Percentiles rank a stretch among this genome's conserved stretches.
phyloP scores from a whole-genome alignment of 2,113 vertebrate species.

The human region GRCh38 chr14:26755001-26755500 shows the following conservation, averaged over 20 bases:
- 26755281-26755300: background rate
- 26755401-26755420: background rate
- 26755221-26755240: background rate
- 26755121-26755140: too few species aligned
- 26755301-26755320: conserved; percentile 26
- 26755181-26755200: background rate
- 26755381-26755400: background rate
- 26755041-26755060: too few species aligned
- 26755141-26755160: too few species aligned
- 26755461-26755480: background rate
- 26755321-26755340: background rate
- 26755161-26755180: background rate
- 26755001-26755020: too few species aligned
- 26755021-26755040: too few species aligned
- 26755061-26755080: too few species aligned
- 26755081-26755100: too few species aligned
- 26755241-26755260: background rate
- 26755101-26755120: too few species aligned
- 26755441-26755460: background rate
- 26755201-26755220: background rate
- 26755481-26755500: background rate
- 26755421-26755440: background rate
- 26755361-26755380: background rate
- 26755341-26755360: background rate
- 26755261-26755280: background rate